These are phyloP conservation scores for Drosophila neocordata DNA, from an alignment of 1,140 invertebrate species.

Conservation along the genomic window DNA sequence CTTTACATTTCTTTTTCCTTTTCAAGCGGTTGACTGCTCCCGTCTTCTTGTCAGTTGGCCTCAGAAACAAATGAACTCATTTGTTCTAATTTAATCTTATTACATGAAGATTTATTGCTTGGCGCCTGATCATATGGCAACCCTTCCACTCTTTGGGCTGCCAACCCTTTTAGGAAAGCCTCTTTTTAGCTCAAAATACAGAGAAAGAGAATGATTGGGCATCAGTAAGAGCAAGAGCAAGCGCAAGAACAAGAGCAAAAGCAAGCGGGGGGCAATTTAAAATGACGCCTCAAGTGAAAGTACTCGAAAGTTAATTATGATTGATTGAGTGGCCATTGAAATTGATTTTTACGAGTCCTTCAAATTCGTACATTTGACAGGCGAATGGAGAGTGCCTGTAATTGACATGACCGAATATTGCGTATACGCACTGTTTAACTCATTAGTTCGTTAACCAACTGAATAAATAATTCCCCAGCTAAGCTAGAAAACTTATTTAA, in stretches of 20 bases:
- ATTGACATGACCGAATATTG: conserved; percentile 61
- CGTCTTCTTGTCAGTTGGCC: conserved; percentile 36
- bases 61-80: conserved; percentile 72
- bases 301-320: conserved; percentile 72
- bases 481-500: conserved; percentile 7
- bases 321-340: conserved; percentile 71
- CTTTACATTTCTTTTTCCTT: conserved; percentile 16
- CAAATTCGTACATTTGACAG: conserved; percentile 63
- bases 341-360: conserved; percentile 52
- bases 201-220: neutral
- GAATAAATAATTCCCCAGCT: conserved; percentile 20
- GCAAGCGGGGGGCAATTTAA: conserved; percentile 43
- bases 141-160: conserved; percentile 35
- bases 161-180: too few relatives aligned
- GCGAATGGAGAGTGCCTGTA: conserved; percentile 33
- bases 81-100: conserved; percentile 78
- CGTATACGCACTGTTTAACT: conserved; percentile 57
- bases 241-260: neutral
- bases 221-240: neutral
- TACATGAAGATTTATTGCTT: conserved; percentile 73
- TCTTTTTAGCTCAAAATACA: too few relatives aligned
- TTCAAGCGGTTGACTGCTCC: neutral
- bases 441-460: conserved; percentile 29
- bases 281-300: conserved; percentile 57
- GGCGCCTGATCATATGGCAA: conserved; percentile 60